Conservation (phyloP, 1,140 invertebrate species). For the Acyrthosiphon pisum region DNA sequence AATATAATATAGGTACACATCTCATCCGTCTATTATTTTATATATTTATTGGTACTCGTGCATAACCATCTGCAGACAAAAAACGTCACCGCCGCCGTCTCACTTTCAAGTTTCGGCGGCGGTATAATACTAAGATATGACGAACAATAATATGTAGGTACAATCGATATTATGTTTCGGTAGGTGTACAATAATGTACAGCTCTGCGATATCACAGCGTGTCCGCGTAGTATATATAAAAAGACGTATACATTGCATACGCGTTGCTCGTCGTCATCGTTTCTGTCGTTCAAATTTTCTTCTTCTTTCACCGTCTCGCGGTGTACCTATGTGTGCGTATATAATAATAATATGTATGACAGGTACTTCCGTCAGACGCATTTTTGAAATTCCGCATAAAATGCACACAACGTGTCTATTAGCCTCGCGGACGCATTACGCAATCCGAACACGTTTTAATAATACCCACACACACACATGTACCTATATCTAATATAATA, state of each 20-base stretch:
- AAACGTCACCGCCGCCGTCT: not conserved
- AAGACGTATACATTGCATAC: not conserved
- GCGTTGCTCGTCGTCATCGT: not conserved
- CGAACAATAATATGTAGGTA: not conserved
- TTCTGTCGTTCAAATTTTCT: not conserved
- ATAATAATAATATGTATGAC: not conserved
- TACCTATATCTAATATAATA: not conserved
- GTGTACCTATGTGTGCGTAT: not conserved
- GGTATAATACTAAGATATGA: not conserved
- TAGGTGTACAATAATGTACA: not conserved
- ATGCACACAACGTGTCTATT: not conserved
- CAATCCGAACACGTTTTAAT: conserved; percentile 26
- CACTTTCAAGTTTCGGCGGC: conserved; percentile 6
- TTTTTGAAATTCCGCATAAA: not conserved
- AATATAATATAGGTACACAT: not conserved
- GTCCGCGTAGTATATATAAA: not conserved
- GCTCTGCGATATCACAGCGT: not conserved
- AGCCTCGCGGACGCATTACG: not conserved
- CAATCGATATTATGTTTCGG: not conserved
- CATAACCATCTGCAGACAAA: not conserved
- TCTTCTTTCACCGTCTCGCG: not conserved
- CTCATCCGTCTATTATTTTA: not conserved
- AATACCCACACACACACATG: not conserved
- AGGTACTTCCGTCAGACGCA: conserved; percentile 3
- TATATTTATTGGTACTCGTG: not conserved